Evolutionary conservation across 2,888 invertebrate genomes (phyloP).

Genomic region (Ethmia dodecea): DNA sequence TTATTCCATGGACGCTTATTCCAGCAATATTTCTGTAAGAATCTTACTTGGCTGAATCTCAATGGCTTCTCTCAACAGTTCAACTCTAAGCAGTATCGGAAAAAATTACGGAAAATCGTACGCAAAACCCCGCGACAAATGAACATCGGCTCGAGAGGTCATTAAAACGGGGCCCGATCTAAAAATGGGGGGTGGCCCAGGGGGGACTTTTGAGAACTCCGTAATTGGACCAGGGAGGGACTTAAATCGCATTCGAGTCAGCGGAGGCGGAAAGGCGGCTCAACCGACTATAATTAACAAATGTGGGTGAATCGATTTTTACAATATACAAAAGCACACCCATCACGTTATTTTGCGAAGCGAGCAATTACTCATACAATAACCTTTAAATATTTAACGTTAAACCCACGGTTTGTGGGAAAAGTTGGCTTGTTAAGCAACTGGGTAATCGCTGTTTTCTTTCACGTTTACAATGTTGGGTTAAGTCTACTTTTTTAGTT

Average conservation of each 20-base stretch:
- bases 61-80: conserved; percentile 36
- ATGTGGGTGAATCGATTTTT: conserved; percentile 75
- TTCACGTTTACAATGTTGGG: conserved; percentile 45
- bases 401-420: conserved; percentile 64
- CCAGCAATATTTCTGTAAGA: no score
- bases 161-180: conserved; percentile 74
- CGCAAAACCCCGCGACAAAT: conserved; percentile 73
- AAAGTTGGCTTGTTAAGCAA: conserved; percentile 65
- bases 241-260: conserved; percentile 72
- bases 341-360: conserved; percentile 55
- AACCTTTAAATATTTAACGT: conserved; percentile 62
- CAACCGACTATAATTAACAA: conserved; percentile 76
- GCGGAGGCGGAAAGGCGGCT: conserved; percentile 74
- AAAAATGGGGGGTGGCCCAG: conserved; percentile 56
- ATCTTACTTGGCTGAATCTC: no score
- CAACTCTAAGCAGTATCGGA: conserved; percentile 44
- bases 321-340: conserved; percentile 42
- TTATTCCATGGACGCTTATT: no score
- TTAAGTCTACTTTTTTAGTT: conserved; percentile 39
- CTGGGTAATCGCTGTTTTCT: conserved; percentile 58
- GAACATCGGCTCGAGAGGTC: conserved; percentile 77
- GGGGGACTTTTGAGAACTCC: conserved; percentile 68
- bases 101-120: conserved; percentile 64
- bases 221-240: conserved; percentile 76
- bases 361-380: conserved; percentile 66